Percentiles rank a stretch among this genome's conserved stretches.
phyloP scores from a whole-genome alignment of 2,797 vertebrate species.

The Sparus aurata region DNA sequence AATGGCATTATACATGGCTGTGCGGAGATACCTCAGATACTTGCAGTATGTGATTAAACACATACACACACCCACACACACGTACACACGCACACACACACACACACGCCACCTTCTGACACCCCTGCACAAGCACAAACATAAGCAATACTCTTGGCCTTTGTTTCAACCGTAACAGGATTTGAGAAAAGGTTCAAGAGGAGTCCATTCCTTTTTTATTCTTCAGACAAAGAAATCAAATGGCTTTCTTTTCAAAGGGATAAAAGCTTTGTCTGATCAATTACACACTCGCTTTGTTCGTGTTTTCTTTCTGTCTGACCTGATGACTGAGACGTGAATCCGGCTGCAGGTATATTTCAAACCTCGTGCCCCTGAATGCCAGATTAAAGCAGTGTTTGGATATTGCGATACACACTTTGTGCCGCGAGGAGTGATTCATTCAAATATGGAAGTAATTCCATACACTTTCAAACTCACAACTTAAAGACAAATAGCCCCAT shows the following conservation, averaged over 20 bases:
- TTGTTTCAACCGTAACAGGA: conserved; percentile 58
- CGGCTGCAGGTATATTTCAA: conserved; percentile 43
- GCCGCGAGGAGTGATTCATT: conserved; percentile 10
- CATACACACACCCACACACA: conserved; percentile 14
- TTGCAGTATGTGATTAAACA: conserved; percentile 16
- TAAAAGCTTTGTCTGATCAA: conserved; percentile 54
- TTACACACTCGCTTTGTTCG: conserved; percentile 42
- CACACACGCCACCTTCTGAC: conserved; percentile 17
- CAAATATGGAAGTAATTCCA: conserved; percentile 34
- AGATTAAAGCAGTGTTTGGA: conserved; percentile 30
- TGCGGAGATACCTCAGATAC: conserved; percentile 6
- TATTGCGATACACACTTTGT: neutral
- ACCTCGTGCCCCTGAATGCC: neutral
- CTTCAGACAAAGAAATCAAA: conserved; percentile 53
- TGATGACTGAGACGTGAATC: conserved; percentile 26
- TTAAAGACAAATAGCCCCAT: conserved; percentile 28
- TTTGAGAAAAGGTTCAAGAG: conserved; percentile 54
- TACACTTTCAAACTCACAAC: conserved; percentile 6
- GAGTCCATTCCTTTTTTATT: conserved; percentile 43
- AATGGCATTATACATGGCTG: conserved; percentile 34
- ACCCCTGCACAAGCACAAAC: conserved; percentile 15
- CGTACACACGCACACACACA: conserved; percentile 15
- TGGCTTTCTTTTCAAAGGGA: conserved; percentile 45
- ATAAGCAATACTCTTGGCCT: conserved; percentile 36
- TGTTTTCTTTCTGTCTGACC: conserved; percentile 45